Percentiles rank a stretch among this genome's conserved stretches.
Conservation (phyloP, 2,113 vertebrate genomes). For the Gymnobelideus leadbeateri region DNA sequence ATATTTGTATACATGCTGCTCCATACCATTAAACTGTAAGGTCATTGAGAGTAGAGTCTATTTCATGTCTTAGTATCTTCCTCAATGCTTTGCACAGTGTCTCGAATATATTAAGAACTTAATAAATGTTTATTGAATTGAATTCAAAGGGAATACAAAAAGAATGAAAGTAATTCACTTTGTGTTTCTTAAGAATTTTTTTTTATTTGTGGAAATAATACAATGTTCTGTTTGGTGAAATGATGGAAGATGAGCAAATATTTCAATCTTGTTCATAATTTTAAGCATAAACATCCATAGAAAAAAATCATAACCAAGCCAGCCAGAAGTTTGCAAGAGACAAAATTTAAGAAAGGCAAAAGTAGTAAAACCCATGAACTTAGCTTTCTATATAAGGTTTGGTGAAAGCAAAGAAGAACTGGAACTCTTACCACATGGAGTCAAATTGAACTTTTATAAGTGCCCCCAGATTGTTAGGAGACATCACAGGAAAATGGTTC, state of each 20-base stretch:
- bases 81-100: neutral
- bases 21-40: neutral
- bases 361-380: neutral
- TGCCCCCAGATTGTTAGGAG: neutral
- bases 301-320: neutral
- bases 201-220: constrained; percentile 4
- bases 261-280: constrained; percentile 10
- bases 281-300: neutral
- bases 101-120: neutral
- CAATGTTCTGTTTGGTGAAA: constrained; percentile 14
- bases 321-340: neutral
- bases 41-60: neutral
- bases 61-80: neutral
- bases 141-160: constrained; percentile 24
- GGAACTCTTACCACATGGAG: no score
- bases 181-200: neutral
- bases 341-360: neutral
- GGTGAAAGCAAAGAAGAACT: no score
- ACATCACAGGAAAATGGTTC: neutral
- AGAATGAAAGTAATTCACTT: neutral
- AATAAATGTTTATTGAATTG: neutral
- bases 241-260: constrained; percentile 1
- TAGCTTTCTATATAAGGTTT: neutral
- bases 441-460: neutral
- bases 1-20: neutral